A percentile compares a stretch with the other conserved stretches of the same genome.
Evolutionary conservation across 2,888 invertebrate genomes (phyloP).

Genomic region (Eremobia ochroleuca): DNA sequence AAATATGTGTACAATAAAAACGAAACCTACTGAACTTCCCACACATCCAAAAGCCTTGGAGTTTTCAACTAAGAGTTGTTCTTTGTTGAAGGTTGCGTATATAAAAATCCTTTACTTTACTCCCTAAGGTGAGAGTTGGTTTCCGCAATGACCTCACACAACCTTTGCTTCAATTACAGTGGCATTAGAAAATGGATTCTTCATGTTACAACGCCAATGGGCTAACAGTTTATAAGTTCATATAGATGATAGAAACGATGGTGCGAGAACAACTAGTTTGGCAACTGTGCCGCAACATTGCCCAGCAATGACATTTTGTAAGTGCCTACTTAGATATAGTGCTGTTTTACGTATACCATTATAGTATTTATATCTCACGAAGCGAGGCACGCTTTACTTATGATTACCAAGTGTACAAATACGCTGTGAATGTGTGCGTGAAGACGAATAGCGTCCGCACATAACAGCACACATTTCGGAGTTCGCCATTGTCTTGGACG

Average conservation of each 20-base stretch:
- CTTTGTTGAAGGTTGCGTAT: slow-evolving; percentile 57
- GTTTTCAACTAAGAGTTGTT: slow-evolving; percentile 56
- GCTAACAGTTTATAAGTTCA: slow-evolving; percentile 29
- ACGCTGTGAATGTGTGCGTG: not conserved
- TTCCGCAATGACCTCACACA: slow-evolving; percentile 34
- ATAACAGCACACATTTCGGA: not conserved
- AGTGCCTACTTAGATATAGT: too few relatives aligned
- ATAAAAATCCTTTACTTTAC: slow-evolving; percentile 44
- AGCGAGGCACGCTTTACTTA: not conserved
- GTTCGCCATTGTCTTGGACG: not conserved
- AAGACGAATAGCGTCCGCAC: not conserved
- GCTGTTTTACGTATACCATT: not conserved
- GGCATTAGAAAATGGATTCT: slow-evolving; percentile 47
- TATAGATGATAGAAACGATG: slow-evolving; percentile 3
- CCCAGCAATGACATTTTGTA: not conserved
- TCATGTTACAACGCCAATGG: slow-evolving; percentile 18
- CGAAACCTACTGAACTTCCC: slow-evolving; percentile 10
- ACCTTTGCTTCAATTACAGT: slow-evolving; percentile 11
- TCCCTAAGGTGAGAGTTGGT: slow-evolving; percentile 33
- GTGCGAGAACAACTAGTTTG: not conserved
- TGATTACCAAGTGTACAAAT: not conserved
- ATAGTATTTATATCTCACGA: not conserved
- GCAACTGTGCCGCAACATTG: not conserved
- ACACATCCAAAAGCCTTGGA: slow-evolving; percentile 46
- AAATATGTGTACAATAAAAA: slow-evolving; percentile 8